phyloP scores from a whole-genome alignment of 2,113 vertebrate species.

The Himantopus leucocephalus region DNA sequence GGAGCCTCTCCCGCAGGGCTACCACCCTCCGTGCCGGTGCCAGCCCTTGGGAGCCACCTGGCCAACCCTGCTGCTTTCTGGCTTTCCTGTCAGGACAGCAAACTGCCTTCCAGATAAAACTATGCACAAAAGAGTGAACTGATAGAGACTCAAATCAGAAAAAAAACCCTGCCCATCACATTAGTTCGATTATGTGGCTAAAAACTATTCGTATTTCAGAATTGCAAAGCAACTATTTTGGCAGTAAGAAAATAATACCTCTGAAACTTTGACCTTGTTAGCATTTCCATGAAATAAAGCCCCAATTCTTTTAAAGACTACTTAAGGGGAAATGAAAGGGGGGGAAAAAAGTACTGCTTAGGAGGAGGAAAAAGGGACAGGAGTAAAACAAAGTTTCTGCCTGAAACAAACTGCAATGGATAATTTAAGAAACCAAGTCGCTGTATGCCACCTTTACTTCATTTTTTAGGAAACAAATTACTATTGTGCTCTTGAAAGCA shows the following conservation, averaged over 20 bases:
- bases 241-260: background rate
- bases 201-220: background rate
- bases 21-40: background rate
- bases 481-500: background rate
- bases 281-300: background rate
- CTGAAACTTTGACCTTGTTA: background rate
- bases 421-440: background rate
- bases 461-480: background rate
- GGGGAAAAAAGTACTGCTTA: background rate
- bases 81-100: background rate
- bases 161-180: accelerated
- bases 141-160: background rate
- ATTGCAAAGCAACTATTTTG: background rate
- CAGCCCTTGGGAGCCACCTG: background rate
- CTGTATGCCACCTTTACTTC: background rate
- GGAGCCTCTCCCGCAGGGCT: background rate
- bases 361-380: background rate
- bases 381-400: background rate
- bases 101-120: background rate
- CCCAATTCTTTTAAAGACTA: background rate
- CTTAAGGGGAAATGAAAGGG: background rate
- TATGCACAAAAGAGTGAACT: accelerated
- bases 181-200: background rate
- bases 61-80: accelerated
- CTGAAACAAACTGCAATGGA: background rate